Base-by-base conservation (phyloP, 2,113 vertebrate genomes). In the Epinephelus fuscoguttatus region DNA sequence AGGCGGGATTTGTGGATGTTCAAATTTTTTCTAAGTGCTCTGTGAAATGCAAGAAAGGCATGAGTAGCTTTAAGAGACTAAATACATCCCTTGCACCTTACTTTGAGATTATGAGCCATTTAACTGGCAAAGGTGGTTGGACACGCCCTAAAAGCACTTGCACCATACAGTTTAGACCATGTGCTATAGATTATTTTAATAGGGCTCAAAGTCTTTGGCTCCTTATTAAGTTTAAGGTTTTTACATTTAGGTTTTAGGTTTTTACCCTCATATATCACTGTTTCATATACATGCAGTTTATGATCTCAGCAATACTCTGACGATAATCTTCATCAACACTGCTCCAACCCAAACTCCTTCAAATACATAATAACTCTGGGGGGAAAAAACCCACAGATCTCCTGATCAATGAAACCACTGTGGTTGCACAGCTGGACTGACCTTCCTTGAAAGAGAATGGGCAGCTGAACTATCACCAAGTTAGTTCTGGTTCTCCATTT, bases 401-500 rank as follows among this genome's bases (percentile, higher is more conserved):
- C 61, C 19, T 40, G 6, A 9, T 63, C 6, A 45, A 15, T 66
- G n/a, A 8, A 66, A 45, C 40, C 13, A 23, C 40, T 15, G 62
- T 66, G 40, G 23, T 47, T 66, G n/a, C 62, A 45, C 40, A 66
- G 62, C 62, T 45, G 62, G 40, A 64, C n/a, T 45, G 63, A 66
- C 40, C 63, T 66, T 47, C 40, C 42, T 40, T 66, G 12, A 66
- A 66, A 45, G 21, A 66, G 4, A 66, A 23, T 7, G 61, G 21
- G 13, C 6, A 25, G 3, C 21, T 23, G 11, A n/a, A 37, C 42
- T 66, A 37, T 37, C 33, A 7, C 33, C 33, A 23, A 49, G 6
- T 66, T 47, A 40, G 11, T n/a, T n/a, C 63, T 66, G n/a, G 11
- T n/a, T n/a, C 63, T 66, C n/a, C 62, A 25, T 40, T 45, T 45